Base-by-base conservation (phyloP, 1,140 invertebrate species). In the Tribolium madens region DNA sequence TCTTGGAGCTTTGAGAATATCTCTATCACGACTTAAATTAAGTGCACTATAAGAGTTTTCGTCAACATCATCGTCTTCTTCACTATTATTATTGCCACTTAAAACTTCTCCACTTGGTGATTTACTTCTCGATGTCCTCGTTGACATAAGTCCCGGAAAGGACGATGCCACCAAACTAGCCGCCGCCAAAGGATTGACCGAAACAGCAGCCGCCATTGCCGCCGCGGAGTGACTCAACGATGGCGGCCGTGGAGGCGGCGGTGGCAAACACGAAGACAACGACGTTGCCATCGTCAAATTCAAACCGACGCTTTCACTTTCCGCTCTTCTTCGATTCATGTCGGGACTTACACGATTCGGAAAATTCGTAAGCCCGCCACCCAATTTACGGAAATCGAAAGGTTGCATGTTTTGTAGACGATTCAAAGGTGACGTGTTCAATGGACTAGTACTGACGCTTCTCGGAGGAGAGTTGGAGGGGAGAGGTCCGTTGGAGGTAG, bases 361-460 rank as follows among this genome's bases (percentile, higher is more conserved):
- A 80, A 85, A 85, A 4, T 84, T 83, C 73, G 85, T 60, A 85
- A 89, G 80, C 84, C 88, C 86, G 72, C 88, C 87, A 68, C 90
- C 89, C 47, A 94, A 88, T 83, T 96, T 95, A 13, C 95, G 91
- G 84, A 95, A 97, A 85, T 97, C 96, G 85, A 97, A 97, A 0
- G 96, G 96, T 84, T 97, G 95, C 96, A 98, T 97, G 81, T 92
- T 97, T 86, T 97, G 95, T 15, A 98, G 87, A 82, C 95, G 91
- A 85, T 94, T 97, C 31, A 98, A 87, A 0, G 96, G 95, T 3
- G 95, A 96, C 79, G 88, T 89, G 33, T 89, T 84, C 76, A 89
- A 87, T 81, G 88, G 88, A 81, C 86, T 88, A 50, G 84, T 88
- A 50, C 87, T 86, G 57, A 89, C 82, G 50, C 78, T 86, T 57